Base-by-base conservation (phyloP, 2,113 vertebrate genomes). In the Vimba vimba region DNA sequence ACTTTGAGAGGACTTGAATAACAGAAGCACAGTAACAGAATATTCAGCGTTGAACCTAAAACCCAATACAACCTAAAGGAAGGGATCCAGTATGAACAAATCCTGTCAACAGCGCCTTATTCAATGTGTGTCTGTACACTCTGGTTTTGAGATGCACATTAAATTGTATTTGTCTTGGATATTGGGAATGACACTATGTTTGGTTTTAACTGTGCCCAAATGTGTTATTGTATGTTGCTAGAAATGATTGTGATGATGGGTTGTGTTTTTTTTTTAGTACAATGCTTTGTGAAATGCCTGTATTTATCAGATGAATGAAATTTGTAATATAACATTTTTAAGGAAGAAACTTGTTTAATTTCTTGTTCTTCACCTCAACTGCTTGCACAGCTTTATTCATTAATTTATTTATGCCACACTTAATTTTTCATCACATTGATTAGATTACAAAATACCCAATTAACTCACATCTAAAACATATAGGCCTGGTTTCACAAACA, bases 321-420 rank as follows among this genome's bases (percentile, higher is more conserved):
- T 95, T 94, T 94, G 93, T 94, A 93, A 94, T 90, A 88, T 91
- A 91, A 91, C 89, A 91, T 93, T 95, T 95, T 91, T 91, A 93
- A 86, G 86, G 91, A 94, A 91, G 92, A 92, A 7, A 21, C 68
- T 12, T 71, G 68, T 71, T 43, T 71, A 1, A 73, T 73, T 73
- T 73, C 9, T 73, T 43, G 19, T 43, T 43, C 36, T 43, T 73
- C 21, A 43, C 21, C 21, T 43, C n/a, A 57, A 23, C 23, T 12
- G 8, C 68, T 23, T 10, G 0, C 68, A 71, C 1, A 4, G 33
- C 33, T 71, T 12, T 4, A 39, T 23, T 66, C 9, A 33, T 39
- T 23, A 5, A 57, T 76, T 52, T 82, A 1, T 1, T 55, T 50
- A 30, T 33, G n/a, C 4, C 1, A 6, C n/a, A 19, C 1, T 13